Base-by-base conservation (phyloP, 2,888 invertebrate species). In the Drosophila picticornis region DNA sequence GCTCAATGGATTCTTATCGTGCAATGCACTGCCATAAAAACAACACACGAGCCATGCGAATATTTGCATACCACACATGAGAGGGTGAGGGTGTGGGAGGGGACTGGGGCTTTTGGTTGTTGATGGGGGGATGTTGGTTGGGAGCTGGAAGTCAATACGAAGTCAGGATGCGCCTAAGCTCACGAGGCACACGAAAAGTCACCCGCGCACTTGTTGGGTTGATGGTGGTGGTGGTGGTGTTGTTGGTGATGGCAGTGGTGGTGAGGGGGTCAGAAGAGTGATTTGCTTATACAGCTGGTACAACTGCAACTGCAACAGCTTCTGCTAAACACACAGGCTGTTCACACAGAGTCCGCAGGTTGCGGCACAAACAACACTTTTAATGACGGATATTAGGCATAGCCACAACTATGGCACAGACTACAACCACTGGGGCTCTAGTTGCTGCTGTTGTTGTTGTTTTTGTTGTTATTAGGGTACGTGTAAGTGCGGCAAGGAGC, bases 1-100 rank as follows among this genome's bases (percentile, higher is more conserved):
- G 79, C 76, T 77, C 91, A 83, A 84, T 90, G 90, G 88, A 89
- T 90, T 88, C 83, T 91, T 89, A 90, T 90, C 90, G 90, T 77
- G 83, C 74, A 78, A 77, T 82, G 88, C 81, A 78, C 78, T 66
- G 77, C 46, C 63, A 84, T 82, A 72, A 72, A 84, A 71, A 73
- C n/a, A 38, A 29, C 56, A 66, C 71, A 73, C 55, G 56, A 55
- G 60, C 50, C 27, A 51, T 13, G 50, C 46, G 46, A 67, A 74
- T 73, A 85, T 85, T 85, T 85, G 46, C 46, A 46, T 46, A 16
- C 22, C 55, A 55, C 25, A 29, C 27, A 38, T 19, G 22, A 29
- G 48, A 53, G 40, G 55, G 60, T 59, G 71, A 56, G 46, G 11
- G 22, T 36, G n/a, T 34, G 51, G 36, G 53, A 43, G 53, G n/a